Evolutionary conservation across 2,888 invertebrate genomes (phyloP).

Genomic region (Platycnemis pennipes): DNA sequence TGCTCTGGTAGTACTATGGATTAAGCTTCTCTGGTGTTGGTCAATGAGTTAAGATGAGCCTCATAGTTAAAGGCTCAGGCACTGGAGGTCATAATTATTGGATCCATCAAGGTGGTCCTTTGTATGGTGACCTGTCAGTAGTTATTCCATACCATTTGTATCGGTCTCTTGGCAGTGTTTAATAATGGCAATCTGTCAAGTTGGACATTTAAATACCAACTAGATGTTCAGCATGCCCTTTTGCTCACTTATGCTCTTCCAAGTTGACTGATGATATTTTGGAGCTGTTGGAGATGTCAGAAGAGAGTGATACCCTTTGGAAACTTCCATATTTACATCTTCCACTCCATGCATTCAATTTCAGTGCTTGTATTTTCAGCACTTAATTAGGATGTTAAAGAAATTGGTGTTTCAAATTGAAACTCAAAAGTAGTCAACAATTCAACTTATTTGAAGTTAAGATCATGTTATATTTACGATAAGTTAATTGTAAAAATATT

Average conservation of each 20-base stretch:
- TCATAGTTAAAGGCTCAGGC: not conserved
- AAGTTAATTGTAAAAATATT: not conserved
- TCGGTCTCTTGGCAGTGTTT: not conserved
- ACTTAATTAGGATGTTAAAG: not conserved
- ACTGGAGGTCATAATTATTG: not conserved
- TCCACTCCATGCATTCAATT: not conserved
- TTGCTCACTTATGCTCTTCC: not conserved
- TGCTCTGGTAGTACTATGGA: not conserved
- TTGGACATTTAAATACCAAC: not conserved
- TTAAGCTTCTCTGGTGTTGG: not conserved
- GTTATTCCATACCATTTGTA: not conserved
- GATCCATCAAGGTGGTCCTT: not conserved
- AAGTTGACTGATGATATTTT: not conserved
- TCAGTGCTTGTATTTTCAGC: constrained; percentile 5
- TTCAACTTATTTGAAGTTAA: not conserved
- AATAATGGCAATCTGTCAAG: not conserved
- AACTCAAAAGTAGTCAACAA: not conserved
- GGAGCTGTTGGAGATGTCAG: not conserved
- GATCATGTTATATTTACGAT: not conserved
- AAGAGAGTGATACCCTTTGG: not conserved
- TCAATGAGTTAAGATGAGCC: not conserved
- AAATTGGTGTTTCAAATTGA: not conserved
- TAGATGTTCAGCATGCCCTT: not conserved
- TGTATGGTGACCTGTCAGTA: not conserved
- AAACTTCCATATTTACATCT: not conserved